Conservation (phyloP, 1,140 invertebrate genomes). For the Drosophila guanche region DNA sequence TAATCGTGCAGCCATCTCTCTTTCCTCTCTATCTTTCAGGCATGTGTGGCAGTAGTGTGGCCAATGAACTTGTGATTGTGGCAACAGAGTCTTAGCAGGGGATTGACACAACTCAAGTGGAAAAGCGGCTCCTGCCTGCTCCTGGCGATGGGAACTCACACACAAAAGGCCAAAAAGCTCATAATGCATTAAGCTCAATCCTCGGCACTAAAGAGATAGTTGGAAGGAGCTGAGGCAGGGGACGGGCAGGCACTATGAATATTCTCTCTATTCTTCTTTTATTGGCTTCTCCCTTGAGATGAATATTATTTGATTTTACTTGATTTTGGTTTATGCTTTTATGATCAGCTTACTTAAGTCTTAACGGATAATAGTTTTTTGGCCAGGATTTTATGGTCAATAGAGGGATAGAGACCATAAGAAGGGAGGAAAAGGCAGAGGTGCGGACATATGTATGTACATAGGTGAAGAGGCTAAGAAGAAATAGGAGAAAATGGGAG, state of each 20-base stretch:
- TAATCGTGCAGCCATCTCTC: too few species aligned
- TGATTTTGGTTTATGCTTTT: constrained; percentile 22
- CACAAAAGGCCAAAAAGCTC: constrained; percentile 52
- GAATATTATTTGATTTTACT: constrained; percentile 18
- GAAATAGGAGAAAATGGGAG: too few species aligned
- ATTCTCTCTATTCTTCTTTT: constrained; percentile 34
- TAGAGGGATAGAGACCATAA: neutral
- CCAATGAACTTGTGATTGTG: constrained; percentile 61
- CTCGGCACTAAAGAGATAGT: too few species aligned
- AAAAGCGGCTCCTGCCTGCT: constrained; percentile 26
- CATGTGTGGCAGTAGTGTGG: constrained; percentile 35
- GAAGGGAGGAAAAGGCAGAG: too few species aligned
- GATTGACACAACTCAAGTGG: constrained; percentile 55
- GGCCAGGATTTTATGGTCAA: neutral
- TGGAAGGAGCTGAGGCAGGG: too few species aligned
- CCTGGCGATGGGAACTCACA: neutral
- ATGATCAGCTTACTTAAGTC: constrained; percentile 31
- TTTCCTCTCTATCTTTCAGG: neutral
- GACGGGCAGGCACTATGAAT: constrained; percentile 24
- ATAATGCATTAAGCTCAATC: constrained; percentile 48
- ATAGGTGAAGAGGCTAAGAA: neutral
- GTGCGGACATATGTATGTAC: too few species aligned
- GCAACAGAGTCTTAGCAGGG: constrained; percentile 51
- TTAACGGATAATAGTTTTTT: constrained; percentile 17
- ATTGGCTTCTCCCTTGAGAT: constrained; percentile 27